Evolutionary conservation across 2,888 invertebrate genomes (phyloP).

Genomic region (Lacanobia wlatinum): DNA sequence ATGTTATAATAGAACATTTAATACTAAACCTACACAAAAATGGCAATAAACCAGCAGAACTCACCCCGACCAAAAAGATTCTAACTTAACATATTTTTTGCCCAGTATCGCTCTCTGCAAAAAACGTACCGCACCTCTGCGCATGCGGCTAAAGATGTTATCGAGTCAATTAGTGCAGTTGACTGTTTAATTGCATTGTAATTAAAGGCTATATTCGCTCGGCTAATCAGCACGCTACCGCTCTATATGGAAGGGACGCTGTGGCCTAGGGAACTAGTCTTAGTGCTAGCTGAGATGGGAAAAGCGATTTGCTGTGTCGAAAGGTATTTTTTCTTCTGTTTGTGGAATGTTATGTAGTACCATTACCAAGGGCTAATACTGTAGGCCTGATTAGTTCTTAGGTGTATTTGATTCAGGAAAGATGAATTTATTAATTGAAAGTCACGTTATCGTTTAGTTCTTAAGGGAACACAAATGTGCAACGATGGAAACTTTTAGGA

Average conservation of each 20-base stretch:
- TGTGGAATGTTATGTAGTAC: not conserved
- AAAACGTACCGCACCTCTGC: slow-evolving; percentile 73
- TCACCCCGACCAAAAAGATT: slow-evolving; percentile 9
- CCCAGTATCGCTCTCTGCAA: slow-evolving; percentile 60
- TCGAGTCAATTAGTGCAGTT: slow-evolving; percentile 81
- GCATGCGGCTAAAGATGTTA: slow-evolving; percentile 75
- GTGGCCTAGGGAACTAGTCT: slow-evolving; percentile 59
- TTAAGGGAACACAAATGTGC: too few relatives aligned
- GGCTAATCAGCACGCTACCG: slow-evolving; percentile 74
- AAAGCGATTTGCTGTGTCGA: not conserved
- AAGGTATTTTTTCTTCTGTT: not conserved
- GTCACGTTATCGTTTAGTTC: too few relatives aligned
- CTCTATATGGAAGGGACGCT: slow-evolving; percentile 80
- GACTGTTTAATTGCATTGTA: slow-evolving; percentile 81
- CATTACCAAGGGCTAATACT: too few relatives aligned
- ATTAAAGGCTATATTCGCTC: slow-evolving; percentile 82
- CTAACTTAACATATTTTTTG: slow-evolving; percentile 64
- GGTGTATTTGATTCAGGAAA: too few relatives aligned
- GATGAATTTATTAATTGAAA: too few relatives aligned
- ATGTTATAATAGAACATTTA: too few relatives aligned
- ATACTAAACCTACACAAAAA: too few relatives aligned
- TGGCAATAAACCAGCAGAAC: slow-evolving; percentile 52
- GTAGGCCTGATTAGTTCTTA: too few relatives aligned
- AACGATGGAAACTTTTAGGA: too few relatives aligned
- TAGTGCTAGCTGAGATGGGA: slow-evolving; percentile 33